These are phyloP conservation scores for Drosophila pallidifrons DNA, from an alignment of 1,140 invertebrate genomes.

Conservation along the genomic window DNA sequence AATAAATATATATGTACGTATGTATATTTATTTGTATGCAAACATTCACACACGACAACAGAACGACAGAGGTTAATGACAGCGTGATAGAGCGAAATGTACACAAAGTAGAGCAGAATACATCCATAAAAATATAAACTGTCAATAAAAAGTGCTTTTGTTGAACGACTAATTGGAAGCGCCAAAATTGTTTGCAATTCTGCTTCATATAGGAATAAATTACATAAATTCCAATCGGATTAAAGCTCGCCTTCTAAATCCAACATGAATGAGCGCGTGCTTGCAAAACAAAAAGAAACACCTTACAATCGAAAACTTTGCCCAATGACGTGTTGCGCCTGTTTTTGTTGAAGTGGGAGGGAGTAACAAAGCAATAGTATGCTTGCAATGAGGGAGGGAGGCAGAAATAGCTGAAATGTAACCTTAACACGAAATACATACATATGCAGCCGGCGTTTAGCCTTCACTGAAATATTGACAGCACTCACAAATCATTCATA, in stretches of 20 bases:
- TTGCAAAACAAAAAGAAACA: constrained; percentile 8
- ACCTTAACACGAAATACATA: constrained; percentile 34
- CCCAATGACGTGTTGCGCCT: constrained; percentile 43
- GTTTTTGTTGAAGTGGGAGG: neutral
- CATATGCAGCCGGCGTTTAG: constrained; percentile 44
- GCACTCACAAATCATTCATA: neutral
- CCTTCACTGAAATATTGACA: constrained; percentile 35
- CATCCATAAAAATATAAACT: constrained; percentile 17
- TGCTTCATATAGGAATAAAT: constrained; percentile 14
- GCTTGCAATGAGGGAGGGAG: neutral
- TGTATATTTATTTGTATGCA: constrained; percentile 11
- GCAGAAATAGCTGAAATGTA: neutral
- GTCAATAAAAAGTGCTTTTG: constrained; percentile 21
- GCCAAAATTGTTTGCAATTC: neutral
- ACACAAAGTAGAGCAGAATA: constrained; percentile 30
- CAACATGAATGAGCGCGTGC: neutral
- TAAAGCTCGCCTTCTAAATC: constrained; percentile 3
- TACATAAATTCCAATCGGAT: neutral
- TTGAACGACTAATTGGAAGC: constrained; percentile 19
- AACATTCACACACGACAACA: constrained; percentile 11
- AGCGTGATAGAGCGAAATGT: constrained; percentile 25
- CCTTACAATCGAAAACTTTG: neutral
- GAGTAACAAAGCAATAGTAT: neutral
- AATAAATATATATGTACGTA: constrained; percentile 6
- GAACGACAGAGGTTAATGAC: constrained; percentile 43